These are phyloP conservation scores for Leucophenga maculata DNA, from an alignment of 2,888 invertebrate species.

Conservation along the genomic window DNA sequence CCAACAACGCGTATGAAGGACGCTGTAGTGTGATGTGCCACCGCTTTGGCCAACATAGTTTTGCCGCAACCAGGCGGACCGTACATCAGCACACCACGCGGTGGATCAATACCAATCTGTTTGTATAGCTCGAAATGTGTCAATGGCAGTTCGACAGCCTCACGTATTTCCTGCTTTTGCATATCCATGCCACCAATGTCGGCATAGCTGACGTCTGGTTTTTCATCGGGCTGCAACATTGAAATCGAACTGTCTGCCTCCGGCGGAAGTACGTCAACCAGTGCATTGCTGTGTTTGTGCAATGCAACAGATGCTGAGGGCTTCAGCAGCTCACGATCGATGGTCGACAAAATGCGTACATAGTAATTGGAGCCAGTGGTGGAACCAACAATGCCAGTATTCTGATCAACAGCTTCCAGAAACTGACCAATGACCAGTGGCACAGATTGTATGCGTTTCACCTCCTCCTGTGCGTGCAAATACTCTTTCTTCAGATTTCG, in stretches of 20 bases:
- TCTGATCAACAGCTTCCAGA: constrained; percentile 98
- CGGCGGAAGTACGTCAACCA: constrained; percentile 98
- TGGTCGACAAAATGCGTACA: constrained; percentile 97
- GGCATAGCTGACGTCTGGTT: constrained; percentile 96
- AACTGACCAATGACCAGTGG: constrained; percentile 99
- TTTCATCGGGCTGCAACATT: constrained; percentile 97
- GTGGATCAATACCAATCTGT: constrained; percentile 99
- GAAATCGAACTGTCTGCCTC: constrained; percentile 99
- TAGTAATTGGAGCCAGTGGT: constrained; percentile 99
- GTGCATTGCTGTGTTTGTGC: constrained; percentile 99
- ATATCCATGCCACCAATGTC: constrained; percentile 99
- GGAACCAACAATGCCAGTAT: constrained; percentile 98
- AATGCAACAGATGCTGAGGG: constrained; percentile 98
- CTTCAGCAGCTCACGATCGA: constrained; percentile 96
- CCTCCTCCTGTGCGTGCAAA: constrained; percentile 97
- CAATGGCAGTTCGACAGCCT: constrained; percentile 97
- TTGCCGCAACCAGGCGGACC: constrained; percentile 99
- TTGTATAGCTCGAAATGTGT: constrained; percentile 99
- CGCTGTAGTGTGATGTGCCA: constrained; percentile 98
- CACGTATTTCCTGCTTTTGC: constrained; percentile 99
- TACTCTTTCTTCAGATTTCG: constrained; percentile 98
- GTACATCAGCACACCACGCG: constrained; percentile 97
- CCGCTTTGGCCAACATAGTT: constrained; percentile 99
- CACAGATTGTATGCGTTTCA: constrained; percentile 98
- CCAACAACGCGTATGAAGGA: constrained; percentile 99